Percentiles rank a stretch among this genome's conserved stretches.
Evolutionary conservation across 2,888 invertebrate species (phyloP).

Genomic region (Cataglyphis cursor): DNA sequence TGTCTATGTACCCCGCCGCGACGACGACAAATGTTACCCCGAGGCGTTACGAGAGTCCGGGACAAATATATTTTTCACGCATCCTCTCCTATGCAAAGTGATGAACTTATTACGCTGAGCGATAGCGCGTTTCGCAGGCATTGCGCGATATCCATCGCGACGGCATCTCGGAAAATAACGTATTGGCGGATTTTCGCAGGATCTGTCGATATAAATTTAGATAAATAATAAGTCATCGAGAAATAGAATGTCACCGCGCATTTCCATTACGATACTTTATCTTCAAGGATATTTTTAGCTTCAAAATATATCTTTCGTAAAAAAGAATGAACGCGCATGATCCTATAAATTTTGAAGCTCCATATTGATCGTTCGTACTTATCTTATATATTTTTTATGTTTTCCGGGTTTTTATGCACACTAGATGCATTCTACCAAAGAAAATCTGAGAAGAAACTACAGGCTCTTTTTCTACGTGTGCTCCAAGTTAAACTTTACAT

Average conservation of each 20-base stretch:
- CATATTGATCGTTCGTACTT: background rate
- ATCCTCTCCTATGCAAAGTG: slow-evolving; percentile 47
- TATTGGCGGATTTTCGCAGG: slow-evolving; percentile 18
- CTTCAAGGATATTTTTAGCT: background rate
- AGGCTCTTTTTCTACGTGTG: background rate
- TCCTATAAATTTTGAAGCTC: background rate
- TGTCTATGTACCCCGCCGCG: slow-evolving; percentile 21
- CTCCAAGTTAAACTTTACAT: slow-evolving; percentile 34
- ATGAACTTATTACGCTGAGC: slow-evolving; percentile 52
- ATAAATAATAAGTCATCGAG: slow-evolving; percentile 19
- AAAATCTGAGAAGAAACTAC: background rate
- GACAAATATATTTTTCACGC: slow-evolving; percentile 55
- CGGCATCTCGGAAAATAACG: slow-evolving; percentile 10
- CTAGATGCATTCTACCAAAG: background rate
- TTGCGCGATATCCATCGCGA: slow-evolving; percentile 12
- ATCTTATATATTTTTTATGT: background rate
- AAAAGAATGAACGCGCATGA: background rate
- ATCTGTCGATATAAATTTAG: slow-evolving; percentile 17
- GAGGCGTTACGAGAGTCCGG: slow-evolving; percentile 34
- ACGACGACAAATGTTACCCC: slow-evolving; percentile 53
- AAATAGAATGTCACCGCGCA: slow-evolving; percentile 21
- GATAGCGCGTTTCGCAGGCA: slow-evolving; percentile 30
- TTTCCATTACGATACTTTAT: background rate
- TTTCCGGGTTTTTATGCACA: background rate
- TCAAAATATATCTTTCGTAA: background rate